A percentile compares a stretch with the other conserved stretches of the same genome.
These are phyloP conservation scores for Pristionchus japonicus DNA, from an alignment of 2,888 invertebrate genomes.

Conservation along the genomic window DNA sequence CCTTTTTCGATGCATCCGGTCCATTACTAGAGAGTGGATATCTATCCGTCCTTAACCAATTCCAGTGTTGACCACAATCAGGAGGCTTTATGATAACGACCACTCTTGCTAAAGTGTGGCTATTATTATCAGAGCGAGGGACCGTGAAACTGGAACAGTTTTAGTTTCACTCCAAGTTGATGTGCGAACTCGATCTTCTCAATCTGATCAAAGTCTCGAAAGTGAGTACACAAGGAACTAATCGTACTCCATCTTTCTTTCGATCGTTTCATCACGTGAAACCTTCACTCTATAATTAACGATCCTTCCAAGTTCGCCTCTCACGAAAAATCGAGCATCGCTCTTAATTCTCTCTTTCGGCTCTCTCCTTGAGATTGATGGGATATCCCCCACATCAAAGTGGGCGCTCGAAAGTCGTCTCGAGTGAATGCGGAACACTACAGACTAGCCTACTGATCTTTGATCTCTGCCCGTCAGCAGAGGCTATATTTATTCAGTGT, in stretches of 20 bases:
- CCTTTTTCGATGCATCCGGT: background rate
- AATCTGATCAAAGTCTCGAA: background rate
- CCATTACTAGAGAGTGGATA: background rate
- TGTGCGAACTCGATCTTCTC: background rate
- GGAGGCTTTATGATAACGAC: background rate
- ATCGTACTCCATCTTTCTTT: background rate
- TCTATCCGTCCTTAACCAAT: background rate
- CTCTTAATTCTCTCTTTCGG: background rate
- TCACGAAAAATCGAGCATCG: slow-evolving; percentile 18
- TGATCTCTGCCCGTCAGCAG: background rate
- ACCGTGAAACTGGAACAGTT: slow-evolving; percentile 16
- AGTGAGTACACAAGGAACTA: slow-evolving; percentile 16
- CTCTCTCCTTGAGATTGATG: slow-evolving; percentile 24
- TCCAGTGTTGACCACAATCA: background rate
- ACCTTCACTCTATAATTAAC: slow-evolving; percentile 11
- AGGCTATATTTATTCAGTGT: background rate
- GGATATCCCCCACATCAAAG: slow-evolving; percentile 14
- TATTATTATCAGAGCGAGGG: background rate
- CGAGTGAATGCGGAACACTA: background rate
- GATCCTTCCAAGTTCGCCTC: slow-evolving; percentile 15
- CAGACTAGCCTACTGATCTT: background rate
- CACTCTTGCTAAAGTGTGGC: background rate
- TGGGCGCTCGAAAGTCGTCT: background rate
- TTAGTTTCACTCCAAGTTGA: background rate
- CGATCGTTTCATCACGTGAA: background rate